phyloP scores from a whole-genome alignment of 2,113 vertebrate species.

The Laticauda laticaudata region DNA sequence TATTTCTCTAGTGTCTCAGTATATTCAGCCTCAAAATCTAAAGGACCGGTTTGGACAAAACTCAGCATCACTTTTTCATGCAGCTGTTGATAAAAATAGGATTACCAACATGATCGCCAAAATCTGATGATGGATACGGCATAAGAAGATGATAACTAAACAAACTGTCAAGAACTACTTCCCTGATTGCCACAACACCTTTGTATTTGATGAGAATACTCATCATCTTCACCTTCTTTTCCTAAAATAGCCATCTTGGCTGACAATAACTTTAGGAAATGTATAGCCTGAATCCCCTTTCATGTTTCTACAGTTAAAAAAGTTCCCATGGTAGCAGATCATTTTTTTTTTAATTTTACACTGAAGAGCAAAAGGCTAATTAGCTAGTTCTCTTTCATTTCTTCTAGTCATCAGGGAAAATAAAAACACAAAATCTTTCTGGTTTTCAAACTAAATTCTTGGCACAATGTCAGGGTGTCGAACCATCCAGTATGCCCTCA shows the following conservation, averaged over 20 bases:
- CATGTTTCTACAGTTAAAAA: neutral
- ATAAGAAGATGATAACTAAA: no score
- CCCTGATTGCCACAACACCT: neutral
- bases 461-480: neutral
- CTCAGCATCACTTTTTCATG: no score
- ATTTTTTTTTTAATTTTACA: neutral
- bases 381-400: neutral
- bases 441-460: neutral
- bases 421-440: neutral
- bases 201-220: neutral
- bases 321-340: neutral
- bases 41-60: no score
- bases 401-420: neutral
- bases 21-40: no score
- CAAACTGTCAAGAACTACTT: neutral
- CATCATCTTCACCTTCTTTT: no score
- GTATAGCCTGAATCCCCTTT: neutral
- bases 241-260: neutral
- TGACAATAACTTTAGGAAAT: neutral
- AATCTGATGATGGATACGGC: no score
- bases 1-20: no score
- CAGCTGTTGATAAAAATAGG: no score
- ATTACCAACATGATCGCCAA: no score
- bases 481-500: slow-evolving; percentile 5
- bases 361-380: neutral